These are phyloP conservation scores for Synaphobranchus kaupii DNA, from an alignment of 2,797 vertebrate genomes.

Conservation along the genomic window DNA sequence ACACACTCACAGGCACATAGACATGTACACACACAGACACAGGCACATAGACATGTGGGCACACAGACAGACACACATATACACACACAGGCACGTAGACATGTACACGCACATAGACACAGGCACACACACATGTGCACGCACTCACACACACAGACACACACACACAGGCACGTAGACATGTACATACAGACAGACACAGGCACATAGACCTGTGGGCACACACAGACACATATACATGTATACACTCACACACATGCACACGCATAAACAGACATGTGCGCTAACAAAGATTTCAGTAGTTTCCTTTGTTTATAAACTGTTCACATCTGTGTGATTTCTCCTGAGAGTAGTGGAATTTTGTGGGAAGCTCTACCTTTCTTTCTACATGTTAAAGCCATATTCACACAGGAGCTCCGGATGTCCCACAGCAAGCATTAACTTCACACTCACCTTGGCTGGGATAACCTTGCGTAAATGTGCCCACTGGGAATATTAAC, in stretches of 20 bases:
- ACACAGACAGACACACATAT: neutral
- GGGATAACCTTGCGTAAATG: neutral
- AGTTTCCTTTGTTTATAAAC: neutral
- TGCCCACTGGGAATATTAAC: neutral
- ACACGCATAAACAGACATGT: too few species aligned
- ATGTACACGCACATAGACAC: neutral
- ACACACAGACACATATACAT: too few species aligned
- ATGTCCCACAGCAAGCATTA: too few species aligned
- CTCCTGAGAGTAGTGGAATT: neutral
- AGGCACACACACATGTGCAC: too few species aligned
- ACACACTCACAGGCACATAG: too few species aligned
- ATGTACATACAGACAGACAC: too few species aligned
- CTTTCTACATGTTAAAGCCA: neutral
- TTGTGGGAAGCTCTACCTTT: neutral
- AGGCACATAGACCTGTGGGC: too few species aligned
- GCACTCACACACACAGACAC: too few species aligned
- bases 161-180: too few species aligned
- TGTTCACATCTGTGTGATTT: neutral
- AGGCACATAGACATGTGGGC: too few species aligned
- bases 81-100: neutral
- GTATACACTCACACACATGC: neutral
- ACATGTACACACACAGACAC: neutral
- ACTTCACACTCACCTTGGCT: too few species aligned
- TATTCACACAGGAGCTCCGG: neutral
- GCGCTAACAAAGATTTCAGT: too few species aligned